Evolutionary conservation across 2,797 vertebrate species (phyloP), one percentile per base, ranked within the genome.

Genomic region (Neoniphon sammara): DNA sequence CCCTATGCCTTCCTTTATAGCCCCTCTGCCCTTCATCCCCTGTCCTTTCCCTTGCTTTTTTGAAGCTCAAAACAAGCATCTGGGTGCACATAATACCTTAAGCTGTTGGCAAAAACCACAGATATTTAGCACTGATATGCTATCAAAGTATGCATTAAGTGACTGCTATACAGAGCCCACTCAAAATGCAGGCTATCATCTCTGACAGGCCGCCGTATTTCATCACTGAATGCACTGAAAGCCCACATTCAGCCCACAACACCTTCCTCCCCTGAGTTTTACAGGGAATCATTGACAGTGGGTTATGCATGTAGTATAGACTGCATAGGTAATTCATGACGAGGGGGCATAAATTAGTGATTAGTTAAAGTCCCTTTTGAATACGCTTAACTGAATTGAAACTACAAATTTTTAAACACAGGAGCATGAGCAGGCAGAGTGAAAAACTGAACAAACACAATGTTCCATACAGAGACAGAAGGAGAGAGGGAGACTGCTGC

Each of bases 131-230:
- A 30, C 53, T 60, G 62, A 81, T 63, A 47, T 61, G 53, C 72
- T 58, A 69, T 84, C 65, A 85, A 86, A 79, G 66, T 69, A 61
- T 68, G 72, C 80, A 42, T 82, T 73, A 80, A 85, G 86, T 70
- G 74, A 49, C 62, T 54, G 56, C 73, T 75, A 56, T 63, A 69
- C 71, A 66, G 49, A 66, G 66, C 62, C 65, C 77, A 70, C 64
- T 63, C 67, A 70, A 78, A 86, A 85, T 71, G 70, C 59, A 57
- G 31, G 61, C 79, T 69, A 73, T 87, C 81, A 79, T 73, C 25
- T 60, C 54, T 82, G 70, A 77, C 61, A 85, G 81, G 58, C 70
- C 50, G 66, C 30, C 63, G 7, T 80, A 81, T 84, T 86, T 84
- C 68, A 82, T 49, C 75, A 62, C 15, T 71, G 68, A 81, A 77